phyloP scores from a whole-genome alignment of 1,140 invertebrate species.

The silkworm (Bombyx mori) region ASM3026992v2 NC_085111.1:2594001-2594500 shows the following conservation, averaged over 20 bases:
- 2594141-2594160: no score
- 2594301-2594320: slow-evolving; percentile 23
- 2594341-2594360: neutral
- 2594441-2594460: neutral
- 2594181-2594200: no score
- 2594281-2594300: slow-evolving; percentile 32
- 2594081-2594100: no score
- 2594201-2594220: neutral
- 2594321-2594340: neutral
- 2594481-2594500: no score
- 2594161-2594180: neutral
- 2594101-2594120: no score
- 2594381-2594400: neutral
- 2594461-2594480: no score
- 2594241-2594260: slow-evolving; percentile 49
- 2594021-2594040: no score
- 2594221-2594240: slow-evolving; percentile 28
- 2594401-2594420: no score
- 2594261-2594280: slow-evolving; percentile 18
- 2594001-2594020: no score
- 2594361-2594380: neutral
- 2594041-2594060: neutral
- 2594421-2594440: neutral
- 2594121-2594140: no score
- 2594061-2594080: neutral